A percentile compares a stretch with the other conserved stretches of the same genome.
These are phyloP conservation scores for Lichenostomus cassidix DNA, from an alignment of 2,113 vertebrate genomes.

Conservation along the genomic window DNA sequence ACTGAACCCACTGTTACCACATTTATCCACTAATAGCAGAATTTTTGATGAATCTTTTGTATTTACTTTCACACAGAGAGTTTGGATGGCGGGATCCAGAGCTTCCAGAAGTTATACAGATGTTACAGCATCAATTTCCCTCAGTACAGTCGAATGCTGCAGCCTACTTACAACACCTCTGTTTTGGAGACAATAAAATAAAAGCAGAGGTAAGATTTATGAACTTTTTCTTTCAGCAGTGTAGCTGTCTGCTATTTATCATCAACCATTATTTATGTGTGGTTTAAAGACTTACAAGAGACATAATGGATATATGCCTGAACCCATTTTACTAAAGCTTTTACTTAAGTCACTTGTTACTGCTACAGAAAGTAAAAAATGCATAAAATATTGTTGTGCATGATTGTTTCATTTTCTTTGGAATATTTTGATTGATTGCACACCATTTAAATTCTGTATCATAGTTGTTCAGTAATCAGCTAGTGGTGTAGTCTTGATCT, in stretches of 20 bases:
- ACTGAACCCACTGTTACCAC: not conserved
- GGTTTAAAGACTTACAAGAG: not conserved
- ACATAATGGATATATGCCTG: not conserved
- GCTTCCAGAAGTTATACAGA: constrained; percentile 98
- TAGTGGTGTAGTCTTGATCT: not conserved
- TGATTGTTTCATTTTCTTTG: not conserved
- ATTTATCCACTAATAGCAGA: not conserved
- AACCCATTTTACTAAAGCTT: not conserved
- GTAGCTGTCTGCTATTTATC: not conserved
- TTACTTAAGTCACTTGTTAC: not conserved
- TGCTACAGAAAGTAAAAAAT: not conserved
- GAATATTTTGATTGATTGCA: not conserved
- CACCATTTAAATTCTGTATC: not conserved
- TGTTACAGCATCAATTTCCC: constrained; percentile 98
- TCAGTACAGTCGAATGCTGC: constrained; percentile 98
- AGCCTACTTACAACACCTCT: constrained; percentile 97
- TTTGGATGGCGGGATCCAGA: constrained; percentile 99
- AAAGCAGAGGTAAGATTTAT: constrained; percentile 91
- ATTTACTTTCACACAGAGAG: constrained; percentile 80
- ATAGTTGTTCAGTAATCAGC: not conserved
- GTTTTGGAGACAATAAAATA: constrained; percentile 99
- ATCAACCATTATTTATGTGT: not conserved
- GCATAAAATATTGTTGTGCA: not conserved
- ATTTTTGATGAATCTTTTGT: not conserved
- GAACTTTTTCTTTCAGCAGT: not conserved